phyloP scores from a whole-genome alignment of 1,140 invertebrate genomes.

The Neodiprion lecontei region DNA sequence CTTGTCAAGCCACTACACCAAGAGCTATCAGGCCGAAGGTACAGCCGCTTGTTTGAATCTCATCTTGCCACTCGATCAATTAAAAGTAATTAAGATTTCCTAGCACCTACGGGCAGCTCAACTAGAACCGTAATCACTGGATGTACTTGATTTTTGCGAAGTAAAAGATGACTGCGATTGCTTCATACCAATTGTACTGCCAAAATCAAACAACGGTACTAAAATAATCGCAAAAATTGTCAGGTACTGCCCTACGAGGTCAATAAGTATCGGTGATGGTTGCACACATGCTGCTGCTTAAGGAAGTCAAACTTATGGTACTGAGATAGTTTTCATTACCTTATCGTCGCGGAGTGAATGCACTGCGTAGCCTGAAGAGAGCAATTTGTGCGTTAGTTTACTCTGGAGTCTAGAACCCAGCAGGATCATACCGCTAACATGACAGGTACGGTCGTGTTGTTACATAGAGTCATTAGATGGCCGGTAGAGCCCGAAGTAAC shows the following conservation, averaged over 20 bases:
- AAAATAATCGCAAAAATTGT: too few species aligned
- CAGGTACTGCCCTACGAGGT: too few species aligned
- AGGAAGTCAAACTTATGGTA: too few species aligned
- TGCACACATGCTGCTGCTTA: too few species aligned
- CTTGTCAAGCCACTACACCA: not conserved
- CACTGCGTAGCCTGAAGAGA: too few species aligned
- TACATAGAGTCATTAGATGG: not conserved
- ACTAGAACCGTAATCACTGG: not conserved
- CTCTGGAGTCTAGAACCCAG: not conserved
- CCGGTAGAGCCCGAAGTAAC: not conserved
- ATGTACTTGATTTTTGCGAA: not conserved
- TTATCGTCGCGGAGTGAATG: too few species aligned
- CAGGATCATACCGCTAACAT: not conserved
- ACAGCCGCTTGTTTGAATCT: not conserved
- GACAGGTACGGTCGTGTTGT: not conserved
- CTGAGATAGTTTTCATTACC: too few species aligned
- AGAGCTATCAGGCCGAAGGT: not conserved
- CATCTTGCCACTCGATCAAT: not conserved
- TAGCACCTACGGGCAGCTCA: not conserved
- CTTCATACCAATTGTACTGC: too few species aligned
- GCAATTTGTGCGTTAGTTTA: not conserved
- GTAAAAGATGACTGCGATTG: not conserved
- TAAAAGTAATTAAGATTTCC: constrained; percentile 4
- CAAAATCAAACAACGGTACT: too few species aligned
- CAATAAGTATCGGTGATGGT: too few species aligned